Evolutionary conservation across 1,140 invertebrate species (phyloP), one percentile per base, ranked within the genome.

Genomic region (Calephelis nemesis): DNA sequence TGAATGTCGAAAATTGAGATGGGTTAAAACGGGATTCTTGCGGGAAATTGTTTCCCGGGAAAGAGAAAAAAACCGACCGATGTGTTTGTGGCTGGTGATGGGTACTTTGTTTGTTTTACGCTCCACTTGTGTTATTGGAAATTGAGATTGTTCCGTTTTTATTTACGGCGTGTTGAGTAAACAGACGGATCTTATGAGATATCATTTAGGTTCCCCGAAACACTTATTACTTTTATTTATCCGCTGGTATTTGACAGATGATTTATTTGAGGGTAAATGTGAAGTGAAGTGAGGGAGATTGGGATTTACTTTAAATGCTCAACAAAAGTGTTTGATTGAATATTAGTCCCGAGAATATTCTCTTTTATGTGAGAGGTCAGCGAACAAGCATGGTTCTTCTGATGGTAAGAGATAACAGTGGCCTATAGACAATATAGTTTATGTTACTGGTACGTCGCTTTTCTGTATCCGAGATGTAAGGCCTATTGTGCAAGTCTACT

Each of bases 81-180:
- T 58, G 19, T 58, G 19, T 58, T 11, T 39, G 54, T 60, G 58
- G 30, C 10, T 40, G 42, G 6, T 40, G 11, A 60, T 40, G 7
- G 12, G 11, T 10, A 12, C 19, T 60, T 60, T 60, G 13, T 58
- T 58, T 39, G 12, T 60, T 60, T 60, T 60, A 40, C 39, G 54
- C 12, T 40, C 54, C 11, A 60, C 30, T 40, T 40, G 30, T 40
- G 19, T 45, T 45, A 60, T 60, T 40, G 12, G 12, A 60, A 60
- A 60, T 60, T 60, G 54, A 7, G 54, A 8, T 60, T 60, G 54
- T 60, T 40, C 54, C 30, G 54, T 60, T 58, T 40, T 39, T 60
- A 40, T 40, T 60, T 40, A 60, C 12, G 54, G 54, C 39, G 11
- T n/a, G 30, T 60, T 39, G 54, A 7, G 15, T 12, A 40, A 60